Conservation (phyloP, 2,113 vertebrate genomes). For the Plestiodon gilberti region DNA sequence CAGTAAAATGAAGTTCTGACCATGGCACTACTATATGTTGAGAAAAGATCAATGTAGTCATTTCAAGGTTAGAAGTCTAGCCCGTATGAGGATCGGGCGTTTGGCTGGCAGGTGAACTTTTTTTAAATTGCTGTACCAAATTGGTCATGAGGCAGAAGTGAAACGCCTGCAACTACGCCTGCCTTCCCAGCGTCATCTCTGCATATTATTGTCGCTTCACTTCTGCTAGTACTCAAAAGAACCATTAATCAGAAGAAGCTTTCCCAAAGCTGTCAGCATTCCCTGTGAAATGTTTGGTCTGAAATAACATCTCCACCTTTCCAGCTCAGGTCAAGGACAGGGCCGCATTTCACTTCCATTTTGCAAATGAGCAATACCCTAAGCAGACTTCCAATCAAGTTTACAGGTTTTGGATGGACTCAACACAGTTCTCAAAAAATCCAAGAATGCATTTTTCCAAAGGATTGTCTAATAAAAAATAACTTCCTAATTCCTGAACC, state of each 20-base stretch:
- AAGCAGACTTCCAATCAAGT: neutral
- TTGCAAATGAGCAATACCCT: neutral
- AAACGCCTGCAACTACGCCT: neutral
- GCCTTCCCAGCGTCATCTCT: neutral
- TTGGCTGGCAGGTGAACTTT: too few relatives aligned
- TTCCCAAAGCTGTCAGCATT: neutral
- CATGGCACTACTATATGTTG: too few relatives aligned
- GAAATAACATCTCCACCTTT: neutral
- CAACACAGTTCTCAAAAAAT: neutral
- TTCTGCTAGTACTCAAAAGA: neutral
- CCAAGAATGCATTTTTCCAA: neutral
- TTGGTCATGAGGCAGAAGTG: neutral
- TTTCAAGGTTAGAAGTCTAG: too few relatives aligned
- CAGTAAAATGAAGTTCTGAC: too few relatives aligned
- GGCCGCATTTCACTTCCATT: neutral
- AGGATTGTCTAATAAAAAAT: neutral
- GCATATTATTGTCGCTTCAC: neutral
- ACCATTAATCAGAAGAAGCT: conserved; percentile 1
- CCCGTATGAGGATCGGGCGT: too few relatives aligned
- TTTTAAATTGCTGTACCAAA: neutral
- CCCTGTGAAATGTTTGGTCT: neutral
- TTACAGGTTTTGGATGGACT: neutral
- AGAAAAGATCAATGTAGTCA: too few relatives aligned
- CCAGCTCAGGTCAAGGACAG: conserved; percentile 8
- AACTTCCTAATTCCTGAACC: neutral